Evolutionary conservation across 1,140 invertebrate species (phyloP).

Genomic region (Leptopilina boulardi): DNA sequence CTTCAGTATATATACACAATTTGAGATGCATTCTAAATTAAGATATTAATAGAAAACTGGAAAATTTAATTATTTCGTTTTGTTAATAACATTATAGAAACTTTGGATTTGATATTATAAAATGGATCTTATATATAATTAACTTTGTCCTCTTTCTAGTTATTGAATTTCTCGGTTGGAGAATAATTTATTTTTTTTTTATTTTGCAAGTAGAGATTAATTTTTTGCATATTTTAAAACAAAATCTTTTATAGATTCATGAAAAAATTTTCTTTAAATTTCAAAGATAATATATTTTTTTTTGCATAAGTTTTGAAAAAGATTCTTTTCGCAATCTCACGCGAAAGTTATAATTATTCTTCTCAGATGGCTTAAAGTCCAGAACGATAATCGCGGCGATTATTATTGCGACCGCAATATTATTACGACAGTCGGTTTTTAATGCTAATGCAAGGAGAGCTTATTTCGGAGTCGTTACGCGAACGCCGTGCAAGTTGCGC

Average conservation of each 20-base stretch:
- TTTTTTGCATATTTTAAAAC: too few species aligned
- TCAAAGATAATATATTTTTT: neutral
- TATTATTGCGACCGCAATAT: slow-evolving; percentile 28
- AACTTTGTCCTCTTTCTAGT: neutral
- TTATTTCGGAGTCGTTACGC: slow-evolving; percentile 41
- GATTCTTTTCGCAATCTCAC: slow-evolving; percentile 23
- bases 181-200: too few species aligned
- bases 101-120: neutral
- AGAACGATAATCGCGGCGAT: slow-evolving; percentile 27
- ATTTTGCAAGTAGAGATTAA: too few species aligned
- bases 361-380: slow-evolving; percentile 22
- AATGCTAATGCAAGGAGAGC: slow-evolving; percentile 28
- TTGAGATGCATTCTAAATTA: slow-evolving; percentile 6
- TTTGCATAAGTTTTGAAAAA: neutral
- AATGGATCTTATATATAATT: neutral
- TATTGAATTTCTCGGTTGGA: too few species aligned
- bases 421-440: slow-evolving; percentile 31
- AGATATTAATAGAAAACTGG: neutral
- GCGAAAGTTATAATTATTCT: slow-evolving; percentile 27
- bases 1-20: neutral
- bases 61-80: neutral
- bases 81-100: neutral
- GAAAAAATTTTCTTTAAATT: too few species aligned
- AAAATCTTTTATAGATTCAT: too few species aligned
- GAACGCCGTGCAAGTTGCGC: slow-evolving; percentile 44